These are phyloP conservation scores for Stichopus chloronotus DNA, from an alignment of 35 echinoderm and acorn worm genomes.

Conservation along the genomic window DNA sequence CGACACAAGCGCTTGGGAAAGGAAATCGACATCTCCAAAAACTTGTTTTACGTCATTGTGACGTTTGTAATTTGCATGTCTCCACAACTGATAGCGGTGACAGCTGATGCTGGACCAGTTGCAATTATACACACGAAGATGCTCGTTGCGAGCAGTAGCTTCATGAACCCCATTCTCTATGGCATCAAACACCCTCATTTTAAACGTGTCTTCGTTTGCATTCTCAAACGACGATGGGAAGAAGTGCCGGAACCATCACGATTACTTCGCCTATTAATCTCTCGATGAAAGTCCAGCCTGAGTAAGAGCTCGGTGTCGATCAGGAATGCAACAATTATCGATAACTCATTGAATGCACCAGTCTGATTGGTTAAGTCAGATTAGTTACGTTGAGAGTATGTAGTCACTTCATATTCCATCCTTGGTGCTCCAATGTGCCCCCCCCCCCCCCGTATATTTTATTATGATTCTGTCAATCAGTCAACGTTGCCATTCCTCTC, in stretches of 20 bases:
- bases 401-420: too few relatives aligned
- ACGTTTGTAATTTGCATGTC: conserved; percentile 19
- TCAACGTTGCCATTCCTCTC: too few relatives aligned
- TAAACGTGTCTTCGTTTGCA: conserved; percentile 1
- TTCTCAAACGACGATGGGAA: conserved; percentile 26
- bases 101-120: background rate
- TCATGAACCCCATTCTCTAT: conserved; percentile 26
- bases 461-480: too few relatives aligned
- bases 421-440: too few relatives aligned
- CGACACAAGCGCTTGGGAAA: background rate
- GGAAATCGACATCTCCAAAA: conserved; percentile 43
- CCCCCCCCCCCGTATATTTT: too few relatives aligned
- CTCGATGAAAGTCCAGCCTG: too few relatives aligned
- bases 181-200: conserved; percentile 53
- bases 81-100: background rate
- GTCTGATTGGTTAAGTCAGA: too few relatives aligned
- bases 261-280: background rate
- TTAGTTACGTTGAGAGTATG: too few relatives aligned
- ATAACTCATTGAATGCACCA: too few relatives aligned
- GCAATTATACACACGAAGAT: conserved; percentile 6
- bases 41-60: conserved; percentile 26
- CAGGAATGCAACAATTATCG: too few relatives aligned
- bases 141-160: background rate
- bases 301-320: too few relatives aligned
- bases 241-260: conserved; percentile 21